Evolutionary conservation across 1,140 invertebrate genomes (phyloP).

Genomic region (Onthophagus taurus): DNA sequence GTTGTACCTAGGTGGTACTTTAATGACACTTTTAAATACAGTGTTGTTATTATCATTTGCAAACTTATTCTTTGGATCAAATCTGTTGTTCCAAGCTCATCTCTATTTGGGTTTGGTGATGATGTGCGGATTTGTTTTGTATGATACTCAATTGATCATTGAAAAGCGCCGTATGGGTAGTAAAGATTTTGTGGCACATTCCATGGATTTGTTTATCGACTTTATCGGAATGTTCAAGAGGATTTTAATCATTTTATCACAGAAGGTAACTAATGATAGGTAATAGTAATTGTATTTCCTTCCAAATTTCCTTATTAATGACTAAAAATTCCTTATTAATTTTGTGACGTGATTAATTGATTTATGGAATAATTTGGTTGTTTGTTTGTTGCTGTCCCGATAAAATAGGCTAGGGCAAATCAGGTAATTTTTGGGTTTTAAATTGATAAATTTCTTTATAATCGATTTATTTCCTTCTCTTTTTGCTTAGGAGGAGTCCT

Average conservation of each 20-base stretch:
- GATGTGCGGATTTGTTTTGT: conserved; percentile 91
- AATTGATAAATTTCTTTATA: too few species aligned
- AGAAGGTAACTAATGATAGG: conserved; percentile 59
- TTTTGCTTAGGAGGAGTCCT: conserved; percentile 13
- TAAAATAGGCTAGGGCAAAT: neutral
- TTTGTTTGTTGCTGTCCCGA: too few species aligned
- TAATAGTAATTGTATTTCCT: conserved; percentile 16
- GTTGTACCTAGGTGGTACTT: conserved; percentile 71
- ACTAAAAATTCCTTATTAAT: neutral
- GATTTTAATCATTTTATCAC: conserved; percentile 76
- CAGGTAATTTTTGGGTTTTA: too few species aligned
- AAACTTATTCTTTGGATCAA: conserved; percentile 80
- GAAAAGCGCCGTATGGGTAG: conserved; percentile 84
- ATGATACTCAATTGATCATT: conserved; percentile 92
- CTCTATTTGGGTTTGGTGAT: conserved; percentile 79
- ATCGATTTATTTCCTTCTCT: neutral
- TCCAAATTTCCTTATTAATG: neutral
- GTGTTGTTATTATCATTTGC: conserved; percentile 68
- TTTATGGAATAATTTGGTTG: neutral
- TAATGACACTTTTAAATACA: conserved; percentile 72
- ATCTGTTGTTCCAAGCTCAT: conserved; percentile 73
- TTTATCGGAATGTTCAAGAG: conserved; percentile 85
- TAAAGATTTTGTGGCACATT: conserved; percentile 86
- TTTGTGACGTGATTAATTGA: neutral
- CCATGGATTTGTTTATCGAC: conserved; percentile 86